phyloP scores from a whole-genome alignment of 2,888 invertebrate species.

The Netelia inedita region DNA sequence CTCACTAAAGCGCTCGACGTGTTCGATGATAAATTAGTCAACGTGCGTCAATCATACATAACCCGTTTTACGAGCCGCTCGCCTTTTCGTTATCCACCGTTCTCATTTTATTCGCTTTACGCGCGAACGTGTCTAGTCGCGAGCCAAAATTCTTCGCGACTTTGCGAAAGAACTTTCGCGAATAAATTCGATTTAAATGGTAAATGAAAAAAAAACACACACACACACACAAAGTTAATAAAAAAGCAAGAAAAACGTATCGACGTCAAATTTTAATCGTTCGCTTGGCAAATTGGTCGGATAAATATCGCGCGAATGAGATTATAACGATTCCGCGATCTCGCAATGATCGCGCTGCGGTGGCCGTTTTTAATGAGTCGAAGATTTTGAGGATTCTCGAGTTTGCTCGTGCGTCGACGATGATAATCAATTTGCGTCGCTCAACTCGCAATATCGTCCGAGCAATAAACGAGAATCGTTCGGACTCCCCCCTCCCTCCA shows the following conservation, averaged over 20 bases:
- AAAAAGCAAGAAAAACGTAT: too few species aligned
- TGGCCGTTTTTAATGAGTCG: constrained; percentile 30
- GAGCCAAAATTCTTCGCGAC: neutral
- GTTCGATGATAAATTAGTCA: constrained; percentile 62
- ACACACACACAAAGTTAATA: too few species aligned
- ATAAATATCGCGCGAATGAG: too few species aligned
- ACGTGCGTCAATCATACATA: constrained; percentile 46
- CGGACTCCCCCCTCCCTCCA: neutral
- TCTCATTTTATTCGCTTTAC: constrained; percentile 33
- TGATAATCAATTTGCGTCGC: constrained; percentile 67
- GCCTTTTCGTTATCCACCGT: constrained; percentile 6
- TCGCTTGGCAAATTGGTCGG: too few species aligned
- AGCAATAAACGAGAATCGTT: constrained; percentile 62
- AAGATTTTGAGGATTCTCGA: constrained; percentile 31
- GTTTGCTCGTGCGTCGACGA: constrained; percentile 27
- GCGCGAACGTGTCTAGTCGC: neutral
- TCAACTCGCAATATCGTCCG: constrained; percentile 45
- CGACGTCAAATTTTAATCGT: too few species aligned
- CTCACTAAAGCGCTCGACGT: constrained; percentile 33
- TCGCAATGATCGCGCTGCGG: too few species aligned
- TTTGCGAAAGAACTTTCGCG: too few species aligned
- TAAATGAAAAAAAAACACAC: too few species aligned
- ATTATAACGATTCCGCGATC: too few species aligned
- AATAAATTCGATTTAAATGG: too few species aligned
- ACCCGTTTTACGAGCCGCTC: constrained; percentile 13